Evolutionary conservation across 1,140 invertebrate genomes (phyloP), one percentile per base, ranked within the genome.

Genomic region (Drosophila dunni): DNA sequence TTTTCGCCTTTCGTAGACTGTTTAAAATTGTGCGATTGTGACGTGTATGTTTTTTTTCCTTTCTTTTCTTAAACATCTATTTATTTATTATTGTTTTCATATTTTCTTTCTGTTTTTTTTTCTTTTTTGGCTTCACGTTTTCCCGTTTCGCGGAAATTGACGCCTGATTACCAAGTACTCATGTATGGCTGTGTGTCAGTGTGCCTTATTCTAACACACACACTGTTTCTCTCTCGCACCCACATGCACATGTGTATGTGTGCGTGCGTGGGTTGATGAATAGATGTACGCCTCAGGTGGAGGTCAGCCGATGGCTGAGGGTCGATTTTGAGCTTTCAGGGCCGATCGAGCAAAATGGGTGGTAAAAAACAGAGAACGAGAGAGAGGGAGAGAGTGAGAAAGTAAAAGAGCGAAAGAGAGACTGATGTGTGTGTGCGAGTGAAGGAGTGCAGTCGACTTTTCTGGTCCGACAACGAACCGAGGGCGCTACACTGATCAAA

Each of bases 61-160:
- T 50, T 48, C 1, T 40, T 29, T 46, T 10, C 3, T 13, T 44
- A 11, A n/a, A 20, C 15, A 7, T 45, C 15, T 45, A 7, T n/a
- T 45, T 11, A n/a, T 45, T 45, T 15, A 45, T n/a, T 45, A n/a
- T 45, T 45, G 10, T 9, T 40, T 20, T 20, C 17, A 20, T 29
- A 67, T 33, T 29, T 29, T 20, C 34, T 20, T 64, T 11, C 53
- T 48, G 1, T 24, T 29, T 15, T 46, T 1, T 10, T 13, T 45
- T 10, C 24, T 20, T 44, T 38, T 67, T 68, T 2, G 33, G 48
- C 48, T 68, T 66, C 51, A 66, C 63, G 63, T 66, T 66, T 73
- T 73, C 64, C 68, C 70, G 46, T 72, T 72, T 72, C 46, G 42
- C 70, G 70, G 54, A 68, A 73, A 73, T 73, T 34, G 70, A 68